These are phyloP conservation scores for Phoenicopterus ruber DNA, from an alignment of 2,113 vertebrate genomes.

Conservation along the genomic window DNA sequence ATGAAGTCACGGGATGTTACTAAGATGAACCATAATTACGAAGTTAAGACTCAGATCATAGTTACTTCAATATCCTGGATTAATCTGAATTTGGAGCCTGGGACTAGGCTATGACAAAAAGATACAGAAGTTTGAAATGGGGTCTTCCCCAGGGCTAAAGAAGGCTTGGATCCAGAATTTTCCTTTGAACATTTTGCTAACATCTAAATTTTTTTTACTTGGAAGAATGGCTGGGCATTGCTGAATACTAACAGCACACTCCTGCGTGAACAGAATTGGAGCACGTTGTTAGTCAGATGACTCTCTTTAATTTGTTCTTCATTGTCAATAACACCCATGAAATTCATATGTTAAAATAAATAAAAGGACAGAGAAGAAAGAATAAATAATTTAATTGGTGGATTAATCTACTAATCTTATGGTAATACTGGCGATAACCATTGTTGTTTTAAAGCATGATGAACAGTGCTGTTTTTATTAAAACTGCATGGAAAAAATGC, in stretches of 20 bases:
- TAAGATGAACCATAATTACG: neutral
- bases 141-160: neutral
- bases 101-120: neutral
- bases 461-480: constrained; percentile 38
- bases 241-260: neutral
- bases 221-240: neutral
- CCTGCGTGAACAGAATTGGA: neutral
- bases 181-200: neutral
- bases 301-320: neutral
- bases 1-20: neutral
- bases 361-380: constrained; percentile 33
- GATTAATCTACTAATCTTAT: constrained; percentile 59
- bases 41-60: neutral
- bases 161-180: neutral
- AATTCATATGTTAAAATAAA: constrained; percentile 55
- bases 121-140: neutral
- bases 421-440: neutral
- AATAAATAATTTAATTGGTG: constrained; percentile 22
- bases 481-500: constrained; percentile 3
- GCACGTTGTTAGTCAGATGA: neutral
- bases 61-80: neutral
- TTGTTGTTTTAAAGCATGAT: constrained; percentile 1
- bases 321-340: neutral
- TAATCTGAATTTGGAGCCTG: neutral
- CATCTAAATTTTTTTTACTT: neutral